Conservation (phyloP, 2,113 vertebrate species). For the Sebastes fasciatus region DNA sequence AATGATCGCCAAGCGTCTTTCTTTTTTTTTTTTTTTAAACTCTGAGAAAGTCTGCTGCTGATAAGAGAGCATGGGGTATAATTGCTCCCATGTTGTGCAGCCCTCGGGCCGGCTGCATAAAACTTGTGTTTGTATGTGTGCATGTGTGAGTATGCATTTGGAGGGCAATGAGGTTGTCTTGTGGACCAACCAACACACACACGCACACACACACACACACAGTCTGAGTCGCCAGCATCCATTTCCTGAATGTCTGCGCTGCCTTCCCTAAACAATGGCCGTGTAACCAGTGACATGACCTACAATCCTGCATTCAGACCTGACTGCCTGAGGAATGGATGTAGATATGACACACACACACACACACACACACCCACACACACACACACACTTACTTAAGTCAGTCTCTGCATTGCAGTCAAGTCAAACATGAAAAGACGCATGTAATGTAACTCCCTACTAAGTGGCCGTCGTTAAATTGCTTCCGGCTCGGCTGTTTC, state of each 20-base stretch:
- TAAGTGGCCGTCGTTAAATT: conserved; percentile 40
- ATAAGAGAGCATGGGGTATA: conserved; percentile 69
- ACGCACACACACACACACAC: conserved; percentile 16
- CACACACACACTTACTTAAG: conserved; percentile 8
- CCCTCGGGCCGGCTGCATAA: conserved; percentile 37
- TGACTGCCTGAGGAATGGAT: conserved; percentile 25
- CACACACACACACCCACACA: conserved; percentile 10
- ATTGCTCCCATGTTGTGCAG: conserved; percentile 69
- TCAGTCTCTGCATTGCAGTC: conserved; percentile 37
- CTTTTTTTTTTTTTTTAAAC: conserved; percentile 4
- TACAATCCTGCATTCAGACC: conserved; percentile 57
- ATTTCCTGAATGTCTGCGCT: conserved; percentile 68
- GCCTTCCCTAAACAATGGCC: conserved; percentile 60
- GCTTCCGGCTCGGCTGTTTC: conserved; percentile 22
- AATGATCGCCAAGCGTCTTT: conserved; percentile 13
- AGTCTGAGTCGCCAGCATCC: conserved; percentile 45
- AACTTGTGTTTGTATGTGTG: conserved; percentile 36
- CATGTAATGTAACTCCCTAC: conserved; percentile 33
- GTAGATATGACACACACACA: background rate
- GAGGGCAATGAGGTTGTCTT: conserved; percentile 38
- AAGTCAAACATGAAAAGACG: conserved; percentile 33
- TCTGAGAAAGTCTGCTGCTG: conserved; percentile 56
- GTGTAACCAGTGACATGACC: conserved; percentile 51
- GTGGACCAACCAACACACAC: conserved; percentile 6
- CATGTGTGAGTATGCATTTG: conserved; percentile 40